These are phyloP conservation scores for Ibidorhyncha struthersii DNA, from an alignment of 2,113 vertebrate species.

Conservation along the genomic window DNA sequence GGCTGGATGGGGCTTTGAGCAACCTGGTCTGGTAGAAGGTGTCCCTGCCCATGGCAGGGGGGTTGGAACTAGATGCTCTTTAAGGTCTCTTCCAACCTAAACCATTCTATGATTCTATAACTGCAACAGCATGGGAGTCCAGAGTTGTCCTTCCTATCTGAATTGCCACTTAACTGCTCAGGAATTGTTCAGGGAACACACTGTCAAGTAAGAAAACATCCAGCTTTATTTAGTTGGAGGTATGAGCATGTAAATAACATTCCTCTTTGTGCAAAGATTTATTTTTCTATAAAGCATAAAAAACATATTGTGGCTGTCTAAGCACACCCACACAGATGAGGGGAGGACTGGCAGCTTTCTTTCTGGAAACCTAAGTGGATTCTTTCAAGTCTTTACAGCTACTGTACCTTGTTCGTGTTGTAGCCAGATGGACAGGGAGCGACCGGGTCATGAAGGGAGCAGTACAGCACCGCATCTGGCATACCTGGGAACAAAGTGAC, in stretches of 20 bases:
- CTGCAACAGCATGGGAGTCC: background rate
- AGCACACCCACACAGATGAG: background rate
- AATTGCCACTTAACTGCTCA: background rate
- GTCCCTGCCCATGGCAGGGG: too few relatives aligned
- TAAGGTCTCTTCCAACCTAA: too few relatives aligned
- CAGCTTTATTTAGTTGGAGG: background rate
- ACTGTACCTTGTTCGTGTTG: constrained; percentile 90
- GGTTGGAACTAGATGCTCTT: too few relatives aligned
- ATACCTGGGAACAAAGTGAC: constrained; percentile 79
- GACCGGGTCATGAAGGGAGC: constrained; percentile 88
- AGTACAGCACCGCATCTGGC: constrained; percentile 85
- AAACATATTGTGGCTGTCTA: background rate
- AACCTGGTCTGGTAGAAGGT: too few relatives aligned
- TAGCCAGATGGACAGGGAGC: constrained; percentile 81
- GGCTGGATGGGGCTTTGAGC: too few relatives aligned
- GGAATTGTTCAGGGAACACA: background rate
- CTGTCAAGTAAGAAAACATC: background rate
- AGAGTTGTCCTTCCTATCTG: background rate
- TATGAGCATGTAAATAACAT: background rate
- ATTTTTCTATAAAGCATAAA: background rate
- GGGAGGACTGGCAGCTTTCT: background rate
- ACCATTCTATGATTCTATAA: too few relatives aligned
- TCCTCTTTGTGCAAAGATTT: background rate
- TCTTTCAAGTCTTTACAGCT: background rate
- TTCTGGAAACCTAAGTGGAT: background rate